These are phyloP conservation scores for Trichacis sp. DNA, from an alignment of 2,888 invertebrate species.

Conservation along the genomic window DNA sequence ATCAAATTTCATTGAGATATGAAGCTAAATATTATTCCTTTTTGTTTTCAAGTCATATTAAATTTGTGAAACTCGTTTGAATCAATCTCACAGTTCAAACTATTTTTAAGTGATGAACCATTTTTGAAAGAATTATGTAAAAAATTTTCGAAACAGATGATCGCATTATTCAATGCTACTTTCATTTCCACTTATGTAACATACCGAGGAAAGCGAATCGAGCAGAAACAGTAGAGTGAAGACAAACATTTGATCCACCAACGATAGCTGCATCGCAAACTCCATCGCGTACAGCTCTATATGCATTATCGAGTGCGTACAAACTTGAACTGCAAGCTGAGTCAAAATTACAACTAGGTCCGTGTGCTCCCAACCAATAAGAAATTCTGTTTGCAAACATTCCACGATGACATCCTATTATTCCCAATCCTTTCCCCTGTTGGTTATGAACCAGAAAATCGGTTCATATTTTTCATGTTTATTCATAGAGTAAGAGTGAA, in stretches of 20 bases:
- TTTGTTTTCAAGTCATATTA: no score
- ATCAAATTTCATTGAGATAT: no score
- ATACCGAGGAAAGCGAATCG: constrained; percentile 93
- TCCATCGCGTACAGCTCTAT: constrained; percentile 80
- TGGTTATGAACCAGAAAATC: no score
- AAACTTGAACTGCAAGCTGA: constrained; percentile 94
- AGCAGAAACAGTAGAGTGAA: constrained; percentile 88
- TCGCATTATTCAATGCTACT: no score
- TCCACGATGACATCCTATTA: constrained; percentile 86
- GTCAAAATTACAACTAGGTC: constrained; percentile 89
- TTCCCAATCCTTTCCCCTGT: constrained; percentile 73
- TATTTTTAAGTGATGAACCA: no score
- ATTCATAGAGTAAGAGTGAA: no score
- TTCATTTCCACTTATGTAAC: no score
- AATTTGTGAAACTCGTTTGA: no score
- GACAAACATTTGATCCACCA: constrained; percentile 85
- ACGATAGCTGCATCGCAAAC: constrained; percentile 91
- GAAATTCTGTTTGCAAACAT: constrained; percentile 93
- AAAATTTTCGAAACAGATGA: no score
- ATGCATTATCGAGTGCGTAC: constrained; percentile 86
- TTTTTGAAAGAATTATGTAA: no score
- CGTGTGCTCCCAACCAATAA: constrained; percentile 87
- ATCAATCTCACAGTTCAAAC: no score
- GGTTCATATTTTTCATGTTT: not conserved
- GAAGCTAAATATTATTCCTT: no score